Conservation (phyloP, 2,113 vertebrate genomes). For the Sceloporus tristichus region DNA sequence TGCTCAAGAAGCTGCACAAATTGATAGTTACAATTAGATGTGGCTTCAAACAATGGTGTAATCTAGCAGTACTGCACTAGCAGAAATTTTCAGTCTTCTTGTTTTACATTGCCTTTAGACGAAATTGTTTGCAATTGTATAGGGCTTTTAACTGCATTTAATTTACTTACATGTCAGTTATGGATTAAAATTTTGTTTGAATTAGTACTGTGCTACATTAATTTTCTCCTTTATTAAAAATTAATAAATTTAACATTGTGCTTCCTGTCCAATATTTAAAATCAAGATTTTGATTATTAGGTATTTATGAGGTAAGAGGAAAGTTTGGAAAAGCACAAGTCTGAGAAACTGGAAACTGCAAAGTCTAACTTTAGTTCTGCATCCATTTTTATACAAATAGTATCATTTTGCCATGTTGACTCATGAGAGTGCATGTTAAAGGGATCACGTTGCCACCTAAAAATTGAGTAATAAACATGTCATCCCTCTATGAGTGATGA, state of each 20-base stretch:
- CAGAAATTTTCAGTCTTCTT: too few species aligned
- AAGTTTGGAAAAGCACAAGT: background rate
- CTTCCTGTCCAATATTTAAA: background rate
- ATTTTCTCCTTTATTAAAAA: background rate
- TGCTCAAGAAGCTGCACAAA: too few species aligned
- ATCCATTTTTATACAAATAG: background rate
- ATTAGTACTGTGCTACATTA: background rate
- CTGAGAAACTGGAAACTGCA: background rate
- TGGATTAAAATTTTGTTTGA: background rate
- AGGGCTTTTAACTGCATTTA: background rate
- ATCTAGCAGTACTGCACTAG: too few species aligned
- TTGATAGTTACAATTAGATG: too few species aligned
- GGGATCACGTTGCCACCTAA: constrained; percentile 15
- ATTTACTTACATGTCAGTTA: background rate
- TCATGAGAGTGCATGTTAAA: background rate
- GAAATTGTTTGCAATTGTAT: background rate
- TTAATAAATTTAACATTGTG: background rate
- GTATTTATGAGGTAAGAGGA: background rate
- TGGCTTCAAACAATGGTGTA: too few species aligned
- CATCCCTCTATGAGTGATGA: constrained; percentile 7
- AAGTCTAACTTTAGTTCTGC: background rate
- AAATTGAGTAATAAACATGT: background rate
- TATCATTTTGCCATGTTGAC: background rate
- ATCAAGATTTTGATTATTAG: background rate
- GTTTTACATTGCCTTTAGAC: too few species aligned